Conservation (phyloP, 2,113 vertebrate species). For the Amazona guildingii region DNA sequence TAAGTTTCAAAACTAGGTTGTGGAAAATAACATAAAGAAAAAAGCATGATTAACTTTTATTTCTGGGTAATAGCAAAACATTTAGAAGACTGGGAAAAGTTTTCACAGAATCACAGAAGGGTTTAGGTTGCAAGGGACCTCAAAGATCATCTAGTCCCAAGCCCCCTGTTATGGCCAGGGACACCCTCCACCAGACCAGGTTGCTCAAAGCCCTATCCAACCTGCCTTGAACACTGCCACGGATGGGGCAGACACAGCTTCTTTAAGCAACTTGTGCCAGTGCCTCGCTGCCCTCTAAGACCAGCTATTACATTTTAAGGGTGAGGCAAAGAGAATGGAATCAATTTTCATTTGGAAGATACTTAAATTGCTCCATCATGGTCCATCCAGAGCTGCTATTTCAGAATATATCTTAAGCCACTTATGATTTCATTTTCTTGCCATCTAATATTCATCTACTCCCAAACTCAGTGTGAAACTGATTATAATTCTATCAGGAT, state of each 20-base stretch:
- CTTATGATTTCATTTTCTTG: background rate
- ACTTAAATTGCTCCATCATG: background rate
- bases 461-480: background rate
- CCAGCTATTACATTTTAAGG: background rate
- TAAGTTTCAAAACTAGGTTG: background rate
- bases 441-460: background rate
- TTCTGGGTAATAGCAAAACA: background rate
- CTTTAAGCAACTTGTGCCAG: background rate
- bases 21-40: background rate
- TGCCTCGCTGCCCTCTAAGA: background rate
- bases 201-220: background rate
- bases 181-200: background rate
- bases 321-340: background rate
- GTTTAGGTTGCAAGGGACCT: background rate
- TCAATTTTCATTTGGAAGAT: slow-evolving; percentile 9
- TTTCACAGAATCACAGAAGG: background rate
- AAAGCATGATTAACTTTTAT: background rate
- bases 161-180: background rate
- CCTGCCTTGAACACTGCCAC: background rate
- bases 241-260: background rate
- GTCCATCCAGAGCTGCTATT: background rate
- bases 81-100: background rate
- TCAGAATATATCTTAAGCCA: background rate
- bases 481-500: background rate
- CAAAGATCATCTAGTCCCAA: background rate